Percentiles rank a stretch among this genome's conserved stretches.
These are phyloP conservation scores for Aporophyla lueneburgensis DNA, from an alignment of 2,888 invertebrate genomes.

Conservation along the genomic window DNA sequence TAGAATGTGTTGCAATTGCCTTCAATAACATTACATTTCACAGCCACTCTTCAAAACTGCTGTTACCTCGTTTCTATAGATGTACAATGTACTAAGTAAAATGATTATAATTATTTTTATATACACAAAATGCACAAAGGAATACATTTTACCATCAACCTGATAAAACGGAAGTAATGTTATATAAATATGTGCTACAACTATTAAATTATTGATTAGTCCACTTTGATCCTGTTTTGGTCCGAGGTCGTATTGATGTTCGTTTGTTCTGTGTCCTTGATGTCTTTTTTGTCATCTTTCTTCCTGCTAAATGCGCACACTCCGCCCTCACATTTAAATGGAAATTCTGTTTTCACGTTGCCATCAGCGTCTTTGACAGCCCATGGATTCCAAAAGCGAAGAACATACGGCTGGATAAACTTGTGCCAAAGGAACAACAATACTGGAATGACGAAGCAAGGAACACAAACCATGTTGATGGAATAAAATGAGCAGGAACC, in stretches of 20 bases:
- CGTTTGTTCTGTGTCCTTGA: conserved; percentile 62
- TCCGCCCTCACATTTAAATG: conserved; percentile 91
- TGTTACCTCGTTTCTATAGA: neutral
- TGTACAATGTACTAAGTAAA: neutral
- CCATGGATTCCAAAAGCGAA: conserved; percentile 96
- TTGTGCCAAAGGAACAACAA: conserved; percentile 96
- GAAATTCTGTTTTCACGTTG: conserved; percentile 91
- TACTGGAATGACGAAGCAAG: conserved; percentile 96
- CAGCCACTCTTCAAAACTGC: conserved; percentile 14
- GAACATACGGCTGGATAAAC: conserved; percentile 95
- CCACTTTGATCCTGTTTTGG: conserved; percentile 72
- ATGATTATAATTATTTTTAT: neutral
- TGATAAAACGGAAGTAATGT: neutral
- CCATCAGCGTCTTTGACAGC: conserved; percentile 92
- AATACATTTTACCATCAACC: conserved; percentile 21
- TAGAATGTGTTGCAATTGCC: neutral
- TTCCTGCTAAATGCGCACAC: conserved; percentile 85
- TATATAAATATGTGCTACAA: neutral
- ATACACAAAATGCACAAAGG: conserved; percentile 24
- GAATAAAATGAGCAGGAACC: conserved; percentile 11
- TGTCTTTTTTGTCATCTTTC: conserved; percentile 67
- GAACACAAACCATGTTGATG: conserved; percentile 94
- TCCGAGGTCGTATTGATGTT: conserved; percentile 48
- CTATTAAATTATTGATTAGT: conserved; percentile 61
- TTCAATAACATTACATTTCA: conserved; percentile 5